phyloP scores from a whole-genome alignment of 2,888 invertebrate genomes.

The Ormyrus rosae region DNA sequence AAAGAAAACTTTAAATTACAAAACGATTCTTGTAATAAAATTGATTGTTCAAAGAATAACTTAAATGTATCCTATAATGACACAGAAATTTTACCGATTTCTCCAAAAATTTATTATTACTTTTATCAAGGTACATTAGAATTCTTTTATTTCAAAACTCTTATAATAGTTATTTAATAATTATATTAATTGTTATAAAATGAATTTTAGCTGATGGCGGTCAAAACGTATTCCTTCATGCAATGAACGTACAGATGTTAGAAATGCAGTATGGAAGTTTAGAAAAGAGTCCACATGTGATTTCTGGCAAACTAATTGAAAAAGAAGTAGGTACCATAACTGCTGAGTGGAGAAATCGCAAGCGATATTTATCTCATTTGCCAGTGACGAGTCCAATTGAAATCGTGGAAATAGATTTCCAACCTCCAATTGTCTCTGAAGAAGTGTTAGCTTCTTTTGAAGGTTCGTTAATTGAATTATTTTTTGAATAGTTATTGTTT shows the following conservation, averaged over 20 bases:
- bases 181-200: constrained; percentile 46
- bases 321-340: constrained; percentile 91
- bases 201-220: constrained; percentile 87
- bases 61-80: constrained; percentile 35
- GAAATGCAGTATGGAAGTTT: constrained; percentile 90
- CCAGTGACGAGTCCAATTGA: constrained; percentile 94
- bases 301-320: constrained; percentile 89
- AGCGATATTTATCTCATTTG: constrained; percentile 89
- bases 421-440: constrained; percentile 83
- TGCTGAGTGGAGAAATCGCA: constrained; percentile 85
- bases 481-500: constrained; percentile 6
- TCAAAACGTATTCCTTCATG: constrained; percentile 93
- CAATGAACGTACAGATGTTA: constrained; percentile 92
- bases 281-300: constrained; percentile 84
- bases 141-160: neutral
- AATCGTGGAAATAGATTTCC: constrained; percentile 90
- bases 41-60: constrained; percentile 30
- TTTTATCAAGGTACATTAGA: constrained; percentile 86
- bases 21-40: constrained; percentile 4
- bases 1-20: constrained; percentile 6
- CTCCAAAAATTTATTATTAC: constrained; percentile 81
- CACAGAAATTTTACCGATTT: constrained; percentile 56
- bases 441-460: constrained; percentile 83
- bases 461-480: constrained; percentile 76
- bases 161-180: too few relatives aligned